Conservation (phyloP, 1,140 invertebrate species). For the Schmidtea mediterranea region DNA sequence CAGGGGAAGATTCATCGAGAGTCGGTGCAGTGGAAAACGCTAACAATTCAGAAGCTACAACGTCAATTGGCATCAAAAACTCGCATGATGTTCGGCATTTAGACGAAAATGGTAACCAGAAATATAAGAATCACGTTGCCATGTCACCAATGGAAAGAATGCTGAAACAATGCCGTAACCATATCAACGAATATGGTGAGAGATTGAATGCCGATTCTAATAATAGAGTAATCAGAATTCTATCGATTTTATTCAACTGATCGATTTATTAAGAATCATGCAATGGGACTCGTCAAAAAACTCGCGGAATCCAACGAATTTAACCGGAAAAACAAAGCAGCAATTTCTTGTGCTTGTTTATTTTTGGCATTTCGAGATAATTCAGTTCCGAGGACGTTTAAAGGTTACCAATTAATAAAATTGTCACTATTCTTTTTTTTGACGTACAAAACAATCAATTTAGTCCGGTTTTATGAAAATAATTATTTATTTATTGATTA, state of each 20-base stretch:
- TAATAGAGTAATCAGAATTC: too few relatives aligned
- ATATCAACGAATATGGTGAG: too few relatives aligned
- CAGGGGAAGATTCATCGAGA: conserved; percentile 72
- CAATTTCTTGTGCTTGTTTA: conserved; percentile 85
- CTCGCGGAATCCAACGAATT: conserved; percentile 74
- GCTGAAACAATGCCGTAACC: too few relatives aligned
- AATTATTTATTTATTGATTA: too few relatives aligned
- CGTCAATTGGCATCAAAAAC: conserved; percentile 48
- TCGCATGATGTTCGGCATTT: conserved; percentile 45
- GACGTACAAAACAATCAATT: too few relatives aligned
- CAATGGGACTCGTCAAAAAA: conserved; percentile 85
- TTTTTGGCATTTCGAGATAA: conserved; percentile 97
- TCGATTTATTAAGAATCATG: conserved; percentile 37
- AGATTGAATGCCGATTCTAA: too few relatives aligned
- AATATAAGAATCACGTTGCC: conserved; percentile 71
- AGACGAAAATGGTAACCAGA: conserved; percentile 51
- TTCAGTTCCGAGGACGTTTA: conserved; percentile 89
- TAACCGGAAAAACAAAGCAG: conserved; percentile 76
- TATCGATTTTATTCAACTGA: too few relatives aligned
- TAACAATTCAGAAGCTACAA: conserved; percentile 77
- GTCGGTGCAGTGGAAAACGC: conserved; percentile 59
- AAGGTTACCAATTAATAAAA: conserved; percentile 21
- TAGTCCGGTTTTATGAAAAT: too few relatives aligned
- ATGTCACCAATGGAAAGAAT: conserved; percentile 39
- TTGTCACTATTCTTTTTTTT: too few relatives aligned